Base-by-base conservation (phyloP, 2,888 invertebrate species). In the Protonemura montana region DNA sequence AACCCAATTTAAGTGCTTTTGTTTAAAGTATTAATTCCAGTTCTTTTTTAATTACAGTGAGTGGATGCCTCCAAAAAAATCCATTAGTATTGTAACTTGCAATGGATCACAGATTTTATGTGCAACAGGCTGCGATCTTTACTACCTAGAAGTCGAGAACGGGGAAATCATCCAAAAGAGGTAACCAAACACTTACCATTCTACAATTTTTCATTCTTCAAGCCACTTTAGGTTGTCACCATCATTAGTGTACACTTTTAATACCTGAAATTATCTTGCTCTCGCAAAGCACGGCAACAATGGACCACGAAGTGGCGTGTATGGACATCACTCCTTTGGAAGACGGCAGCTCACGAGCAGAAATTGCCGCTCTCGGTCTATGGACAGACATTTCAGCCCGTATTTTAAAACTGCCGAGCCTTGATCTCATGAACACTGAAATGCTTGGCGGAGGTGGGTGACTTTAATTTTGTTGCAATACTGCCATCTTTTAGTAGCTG, bases 351-450 rank as follows among this genome's bases (percentile, higher is more conserved):
- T 93, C 91, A 0, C 93, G 93, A 86, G 95, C 95, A 0, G 94
- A 95, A 85, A 92, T 98, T 87, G 95, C 97, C 76, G 98, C 98
- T 25, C 97, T 99, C 13, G 99, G 99, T 0, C 92, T 99, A 82
- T 99, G 99, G 99, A 98, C 98, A 0, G 98, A 99, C 90, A 98
- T 99, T 89, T 98, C 98, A 0, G 97, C 98, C 42, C 93, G 98
- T 16, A 95, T 99, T 88, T 92, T 99, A 30, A 94, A 94, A 16
- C 91, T 99, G 88, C 98, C 99, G 0, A 93, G 94, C 86, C 93
- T 99, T 85, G 93, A 94, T 86, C 95, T 96, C 89, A 93, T 98
- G 86, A 96, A 97, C 90, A 96, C 96, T 30, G 98, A 99, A 92
- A 95, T 95, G 90, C 92, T 99, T 0, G 96, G 97, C 42, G 98